These are phyloP conservation scores for Danio aesculapii DNA, from an alignment of 2,797 vertebrate species.

Conservation along the genomic window DNA sequence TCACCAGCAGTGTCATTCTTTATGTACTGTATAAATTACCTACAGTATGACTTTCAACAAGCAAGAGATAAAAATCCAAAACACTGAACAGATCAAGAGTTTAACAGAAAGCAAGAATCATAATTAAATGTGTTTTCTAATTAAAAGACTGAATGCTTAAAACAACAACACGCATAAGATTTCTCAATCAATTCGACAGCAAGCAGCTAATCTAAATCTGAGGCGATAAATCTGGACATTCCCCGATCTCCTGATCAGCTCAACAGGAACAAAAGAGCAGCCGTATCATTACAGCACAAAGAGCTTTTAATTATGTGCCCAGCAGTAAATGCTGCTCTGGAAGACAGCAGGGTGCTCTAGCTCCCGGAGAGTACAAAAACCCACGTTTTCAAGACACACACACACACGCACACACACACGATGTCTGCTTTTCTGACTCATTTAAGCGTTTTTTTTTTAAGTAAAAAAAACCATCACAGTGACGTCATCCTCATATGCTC, in stretches of 20 bases:
- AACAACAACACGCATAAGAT: too few species aligned
- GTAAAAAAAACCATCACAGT: constrained; percentile 58
- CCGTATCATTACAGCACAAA: constrained; percentile 69
- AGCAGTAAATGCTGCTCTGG: constrained; percentile 78
- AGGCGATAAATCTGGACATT: constrained; percentile 9
- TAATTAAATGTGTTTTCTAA: too few species aligned
- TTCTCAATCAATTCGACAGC: too few species aligned
- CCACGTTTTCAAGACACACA: constrained; percentile 71
- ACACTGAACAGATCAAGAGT: too few species aligned
- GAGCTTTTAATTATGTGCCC: constrained; percentile 79
- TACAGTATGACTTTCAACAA: too few species aligned
- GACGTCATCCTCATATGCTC: constrained; percentile 55
- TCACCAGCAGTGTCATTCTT: too few species aligned
- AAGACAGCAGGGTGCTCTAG: constrained; percentile 72
- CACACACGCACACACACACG: constrained; percentile 52
- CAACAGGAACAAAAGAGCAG: constrained; percentile 68
- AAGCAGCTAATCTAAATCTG: not conserved
- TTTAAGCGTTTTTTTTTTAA: constrained; percentile 69
- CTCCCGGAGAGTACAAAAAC: constrained; percentile 69
- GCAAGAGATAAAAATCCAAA: too few species aligned
- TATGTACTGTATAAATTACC: too few species aligned
- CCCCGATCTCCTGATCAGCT: constrained; percentile 69
- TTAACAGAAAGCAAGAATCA: too few species aligned
- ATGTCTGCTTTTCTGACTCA: constrained; percentile 70
- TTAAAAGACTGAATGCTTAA: too few species aligned